Base-by-base conservation (phyloP, 2,888 invertebrate species). In the Bhutanitis thaidina region DNA sequence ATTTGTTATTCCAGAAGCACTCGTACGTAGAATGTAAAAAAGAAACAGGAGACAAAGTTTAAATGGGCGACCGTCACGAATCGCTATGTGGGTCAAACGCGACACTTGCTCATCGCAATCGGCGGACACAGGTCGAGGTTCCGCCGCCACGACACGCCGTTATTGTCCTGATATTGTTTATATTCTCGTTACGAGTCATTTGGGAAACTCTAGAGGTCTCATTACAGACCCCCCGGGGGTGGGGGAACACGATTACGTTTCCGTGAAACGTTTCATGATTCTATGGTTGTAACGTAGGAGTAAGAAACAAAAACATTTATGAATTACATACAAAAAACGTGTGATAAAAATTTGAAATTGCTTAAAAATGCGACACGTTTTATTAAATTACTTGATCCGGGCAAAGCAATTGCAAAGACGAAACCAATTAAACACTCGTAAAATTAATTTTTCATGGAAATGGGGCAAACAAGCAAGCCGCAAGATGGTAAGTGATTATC, bases 81-180 rank as follows among this genome's bases (percentile, higher is more conserved):
- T 27, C 8, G 25, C 34, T 12, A 38, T 37, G 9, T 38, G 34
- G 47, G 47, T 47, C 47, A 47, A 47, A 47, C 25, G 13, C 32
- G 34, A 25, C 25, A 41, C 36, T 36, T 27, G n/a, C 29, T 12
- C 15, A 2, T 12, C 32, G 10, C 27, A 40, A 40, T 32, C 25
- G 16, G 13, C 10, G 5, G 5, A 30, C 27, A 14, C 12, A 10
- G 41, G 14, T 47, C 14, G 25, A 8, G 27, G 35, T 43, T 9
- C 12, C 39, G 41, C 41, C 41, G 8, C 27, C 39, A 7, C n/a
- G 10, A 7, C 10, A n/a, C 20, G 34, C 14, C 15, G 29, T 45
- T 15, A 37, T 7, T 15, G 45, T 37, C 36, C 45, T n/a, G 45
- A 37, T 45, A 45, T 45, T 45, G 45, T 45, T 36, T 45, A 37